Evolutionary conservation across 2,797 vertebrate genomes (phyloP), one percentile per base, ranked within the genome.

Genomic region (Gorsachius magnificus): DNA sequence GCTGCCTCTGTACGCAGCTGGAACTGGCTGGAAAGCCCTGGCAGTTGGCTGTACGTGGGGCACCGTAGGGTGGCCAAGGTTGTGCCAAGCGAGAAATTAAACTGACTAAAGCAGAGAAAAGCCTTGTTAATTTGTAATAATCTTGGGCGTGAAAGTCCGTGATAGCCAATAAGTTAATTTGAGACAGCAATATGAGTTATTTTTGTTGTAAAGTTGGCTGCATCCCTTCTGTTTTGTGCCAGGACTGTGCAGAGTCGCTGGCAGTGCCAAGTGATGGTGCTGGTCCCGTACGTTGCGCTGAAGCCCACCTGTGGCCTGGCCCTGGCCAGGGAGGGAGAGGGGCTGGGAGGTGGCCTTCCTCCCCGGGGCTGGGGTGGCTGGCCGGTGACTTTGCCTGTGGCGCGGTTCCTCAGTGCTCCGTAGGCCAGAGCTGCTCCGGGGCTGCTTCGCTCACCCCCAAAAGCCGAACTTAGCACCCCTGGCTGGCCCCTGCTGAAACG

Each of bases 41-140:
- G 10, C 24, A 41, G 43, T 2, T 41, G 14, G 24, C 41, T 50
- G 1, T 9, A 8, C 0, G 0, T 19, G 54, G 54, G 25, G 20
- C 70, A 29, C 29, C 2, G 0, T 38, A 21, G 41, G 25, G 8
- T 16, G 9, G 24, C 54, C 31, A 58, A 12, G 5, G 14, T 41
- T 13, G 25, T 71, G 69, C 60, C 85, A 64, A 33, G 19, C 35
- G 36, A n/a, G 69, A 71, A 48, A 64, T 64, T 64, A 41, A 87
- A 46, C 41, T 26, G 28, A 36, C 41, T 64, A 16, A 86, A 88
- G 69, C 41, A 60, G 69, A 78, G 57, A 45, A 71, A 71, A 81
- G 36, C 48, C 35, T 11, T 64, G 31, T 56, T 85, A 11, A 16
- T 43, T 81, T 86, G 56, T 74, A 53, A 48, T 66, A 65, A 35